Evolutionary conservation across 2,113 vertebrate species (phyloP), one percentile per base, ranked within the genome.

Genomic region (Lepus timidus): DNA sequence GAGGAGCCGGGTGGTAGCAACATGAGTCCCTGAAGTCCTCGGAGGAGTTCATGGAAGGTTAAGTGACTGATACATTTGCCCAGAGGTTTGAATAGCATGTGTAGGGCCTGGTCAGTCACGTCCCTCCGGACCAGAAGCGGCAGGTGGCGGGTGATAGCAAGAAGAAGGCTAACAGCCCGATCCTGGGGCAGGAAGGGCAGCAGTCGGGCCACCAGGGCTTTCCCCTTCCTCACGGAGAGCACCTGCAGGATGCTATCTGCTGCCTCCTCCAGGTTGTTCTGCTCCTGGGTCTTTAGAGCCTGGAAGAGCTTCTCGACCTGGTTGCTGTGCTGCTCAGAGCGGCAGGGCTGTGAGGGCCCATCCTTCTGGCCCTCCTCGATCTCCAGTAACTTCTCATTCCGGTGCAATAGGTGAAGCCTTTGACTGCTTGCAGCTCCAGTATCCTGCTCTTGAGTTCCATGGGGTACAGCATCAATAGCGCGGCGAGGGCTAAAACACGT

Each of bases 151-250:
- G 98, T 98, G 97, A 99, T 96, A 2, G 97, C 96, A 31, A 97
- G 74, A 82, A 99, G 98, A 82, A 99, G 97, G 62, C 98, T 97
- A 85, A 99, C 95, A 0, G 98, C 98, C 23, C 95, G 96, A 36
- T 99, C 98, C 0, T 4, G 97, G 17, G 97, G 98, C 74, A 99
- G 96, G 93, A 99, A 99, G 0, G 99, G 99, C 55, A 99, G 97
- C 78, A 99, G 98, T 31, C 99, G 98, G 0, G 99, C 98, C 0
- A 97, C n/a, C 0, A 99, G 96, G 68, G 98, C 98, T 98, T 99
- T 99, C 65, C 99, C 99, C 95, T 99, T 99, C 62, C 98, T 97
- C 83, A 99, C 97, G 16, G 98, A 98, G 22, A 99, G 98, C 81
- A 99, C 98, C 22, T 99, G 99, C 82, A 99, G 97, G 96, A 99